phyloP scores from a whole-genome alignment of 2,113 vertebrate species.

The Pimephales promelas region DNA sequence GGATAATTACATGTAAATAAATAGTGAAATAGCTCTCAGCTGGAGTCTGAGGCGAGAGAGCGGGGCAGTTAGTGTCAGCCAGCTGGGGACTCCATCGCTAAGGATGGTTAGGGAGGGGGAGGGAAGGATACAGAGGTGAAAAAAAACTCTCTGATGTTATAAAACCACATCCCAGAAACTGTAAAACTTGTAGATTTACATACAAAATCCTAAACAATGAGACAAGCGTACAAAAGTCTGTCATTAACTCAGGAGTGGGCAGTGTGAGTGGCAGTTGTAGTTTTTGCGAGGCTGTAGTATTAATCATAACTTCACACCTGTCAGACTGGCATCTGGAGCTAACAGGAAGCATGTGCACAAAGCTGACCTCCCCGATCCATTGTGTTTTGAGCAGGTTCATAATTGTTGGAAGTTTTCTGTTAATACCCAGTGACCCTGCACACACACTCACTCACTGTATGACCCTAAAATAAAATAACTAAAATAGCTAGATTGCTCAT shows the following conservation, averaged over 20 bases:
- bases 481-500: not conserved
- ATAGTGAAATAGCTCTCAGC: slow-evolving; percentile 92
- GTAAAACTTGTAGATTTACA: slow-evolving; percentile 29
- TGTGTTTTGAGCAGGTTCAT: slow-evolving; percentile 45
- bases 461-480: not conserved
- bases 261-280: not conserved
- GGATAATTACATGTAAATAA: slow-evolving; percentile 98
- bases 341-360: slow-evolving; percentile 78
- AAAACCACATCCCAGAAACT: not conserved
- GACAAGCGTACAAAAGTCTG: not conserved
- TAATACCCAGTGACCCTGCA: slow-evolving; percentile 20
- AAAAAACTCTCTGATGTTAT: slow-evolving; percentile 5
- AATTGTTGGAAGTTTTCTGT: slow-evolving; percentile 26
- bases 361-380: slow-evolving; percentile 65
- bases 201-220: not conserved
- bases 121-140: not conserved
- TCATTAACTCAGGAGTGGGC: not conserved
- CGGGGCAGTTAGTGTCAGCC: slow-evolving; percentile 76
- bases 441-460: not conserved
- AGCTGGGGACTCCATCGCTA: slow-evolving; percentile 78
- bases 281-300: slow-evolving; percentile 68
- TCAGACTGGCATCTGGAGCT: slow-evolving; percentile 86
- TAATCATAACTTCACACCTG: slow-evolving; percentile 79
- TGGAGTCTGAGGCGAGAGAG: slow-evolving; percentile 77
- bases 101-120: slow-evolving; percentile 28